Base-by-base conservation (phyloP, 2,797 vertebrate species). In the Chelon labrosus region DNA sequence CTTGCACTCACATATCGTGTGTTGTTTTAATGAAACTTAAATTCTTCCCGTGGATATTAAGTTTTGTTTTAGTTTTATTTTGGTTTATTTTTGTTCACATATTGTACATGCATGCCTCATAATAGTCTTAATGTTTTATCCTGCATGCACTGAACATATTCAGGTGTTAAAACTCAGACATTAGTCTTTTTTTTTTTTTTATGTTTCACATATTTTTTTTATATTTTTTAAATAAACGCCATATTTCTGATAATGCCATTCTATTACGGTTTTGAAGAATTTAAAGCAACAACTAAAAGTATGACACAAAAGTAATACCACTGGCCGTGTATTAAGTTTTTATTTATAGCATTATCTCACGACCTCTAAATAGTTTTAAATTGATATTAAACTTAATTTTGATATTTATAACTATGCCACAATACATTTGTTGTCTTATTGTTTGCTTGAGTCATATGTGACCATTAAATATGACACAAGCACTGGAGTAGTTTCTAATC, bases 1-100 rank as follows among this genome's bases (percentile, higher is more conserved):
- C 95, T 95, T 94, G 90, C 85, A 79, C 88, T 82, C 93, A 64
- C 68, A 67, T 63, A 35, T 85, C 94, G 80, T 93, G 83, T 95
- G 84, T 87, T 91, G 88, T 93, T 87, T 90, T 92, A 83, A 74
- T 93, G 51, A 14, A 41, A 64, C 57, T 42, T 60, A 37, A 22
- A 17, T 61, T 63, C 70, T 16, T 1, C 66, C 13, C 12, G 44
- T 65, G 58, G 7, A 65, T 57, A 27, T 65, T 47, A 31, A 31
- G 31, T 31, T 31, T 2, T 22, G 22, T 22, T 22, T 22, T 22
- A 22, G 22, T 22, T 50, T 39, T 12, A 31, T 27, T 41, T 3
- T 31, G 1, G 19, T 38, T 16, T 7, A 12, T 41, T 47, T 42
- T 56, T 14, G 38, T 70, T 10, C 37, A 65, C 42, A 51, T 58